A percentile compares a stretch with the other conserved stretches of the same genome.
Conservation (phyloP, 2,888 invertebrate genomes). For the Strigamia transsilvanica region DNA sequence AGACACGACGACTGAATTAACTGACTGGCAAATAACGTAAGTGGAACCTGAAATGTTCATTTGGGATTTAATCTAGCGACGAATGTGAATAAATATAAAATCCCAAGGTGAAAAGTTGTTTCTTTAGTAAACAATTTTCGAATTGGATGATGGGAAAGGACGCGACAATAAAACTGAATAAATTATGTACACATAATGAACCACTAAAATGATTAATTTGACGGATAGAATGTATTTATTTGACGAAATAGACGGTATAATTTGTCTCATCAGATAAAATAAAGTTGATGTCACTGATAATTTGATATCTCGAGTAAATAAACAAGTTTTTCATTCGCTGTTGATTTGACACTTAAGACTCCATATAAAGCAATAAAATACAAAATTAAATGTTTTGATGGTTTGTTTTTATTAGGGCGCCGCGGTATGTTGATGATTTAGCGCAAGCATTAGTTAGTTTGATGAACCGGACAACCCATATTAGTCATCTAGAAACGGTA, state of each 20-base stretch:
- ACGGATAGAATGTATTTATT: too few relatives aligned
- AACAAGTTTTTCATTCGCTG: too few relatives aligned
- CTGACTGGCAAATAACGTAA: constrained; percentile 2
- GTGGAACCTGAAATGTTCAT: not conserved
- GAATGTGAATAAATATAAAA: not conserved
- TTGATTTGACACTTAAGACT: too few relatives aligned
- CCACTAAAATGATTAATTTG: too few relatives aligned
- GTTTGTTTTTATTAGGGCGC: not conserved
- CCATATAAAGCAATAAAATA: not conserved
- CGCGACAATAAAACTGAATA: too few relatives aligned
- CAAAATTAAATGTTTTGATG: not conserved
- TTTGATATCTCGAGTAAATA: not conserved
- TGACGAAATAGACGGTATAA: too few relatives aligned
- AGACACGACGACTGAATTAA: not conserved
- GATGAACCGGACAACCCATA: constrained; percentile 31
- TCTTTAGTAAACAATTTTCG: too few relatives aligned
- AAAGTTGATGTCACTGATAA: too few relatives aligned
- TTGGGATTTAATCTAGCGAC: not conserved
- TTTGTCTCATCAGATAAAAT: too few relatives aligned
- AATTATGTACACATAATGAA: too few relatives aligned
- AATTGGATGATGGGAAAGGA: too few relatives aligned
- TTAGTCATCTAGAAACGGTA: constrained; percentile 26
- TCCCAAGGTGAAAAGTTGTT: not conserved
- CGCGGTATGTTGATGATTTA: not conserved
- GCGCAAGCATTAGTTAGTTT: not conserved